Evolutionary conservation across 30 jellyfish, hydroid and myxozoan species (phyloP).

Genomic region (Turritopsis dohrnii): DNA sequence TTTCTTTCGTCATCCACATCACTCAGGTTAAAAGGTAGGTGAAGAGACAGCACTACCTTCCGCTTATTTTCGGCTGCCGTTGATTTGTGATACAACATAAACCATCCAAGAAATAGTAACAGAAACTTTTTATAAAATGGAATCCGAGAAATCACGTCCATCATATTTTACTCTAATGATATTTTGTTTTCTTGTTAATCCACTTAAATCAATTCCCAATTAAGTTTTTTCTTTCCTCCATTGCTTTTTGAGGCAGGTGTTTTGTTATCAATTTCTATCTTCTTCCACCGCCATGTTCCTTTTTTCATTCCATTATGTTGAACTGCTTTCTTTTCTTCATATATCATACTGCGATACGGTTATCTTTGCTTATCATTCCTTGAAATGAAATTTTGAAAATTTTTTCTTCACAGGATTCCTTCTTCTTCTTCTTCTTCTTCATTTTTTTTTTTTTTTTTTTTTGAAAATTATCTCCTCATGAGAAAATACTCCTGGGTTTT

Average conservation of each 20-base stretch:
- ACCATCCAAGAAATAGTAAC: background rate
- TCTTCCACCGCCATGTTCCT: background rate
- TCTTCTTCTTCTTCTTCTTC: too few species aligned
- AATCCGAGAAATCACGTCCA: background rate
- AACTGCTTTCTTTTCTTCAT: background rate
- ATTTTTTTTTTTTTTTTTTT: too few species aligned
- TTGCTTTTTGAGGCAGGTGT: too few species aligned
- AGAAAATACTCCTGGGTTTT: too few species aligned
- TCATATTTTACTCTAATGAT: background rate
- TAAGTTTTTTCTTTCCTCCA: background rate
- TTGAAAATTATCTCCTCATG: too few species aligned
- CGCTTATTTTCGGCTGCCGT: background rate
- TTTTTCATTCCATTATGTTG: background rate
- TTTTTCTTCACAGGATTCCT: too few species aligned
- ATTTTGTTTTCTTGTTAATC: background rate
- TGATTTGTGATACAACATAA: background rate
- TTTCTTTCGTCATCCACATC: background rate
- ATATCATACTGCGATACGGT: background rate
- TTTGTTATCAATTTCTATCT: background rate
- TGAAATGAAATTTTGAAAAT: too few species aligned
- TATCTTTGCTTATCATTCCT: background rate
- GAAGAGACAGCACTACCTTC: background rate
- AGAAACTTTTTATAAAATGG: background rate
- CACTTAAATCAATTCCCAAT: background rate
- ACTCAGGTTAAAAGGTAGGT: background rate